Conservation (phyloP, 92 coral and sea anemone species). For the Galaxea fascicularis region DNA sequence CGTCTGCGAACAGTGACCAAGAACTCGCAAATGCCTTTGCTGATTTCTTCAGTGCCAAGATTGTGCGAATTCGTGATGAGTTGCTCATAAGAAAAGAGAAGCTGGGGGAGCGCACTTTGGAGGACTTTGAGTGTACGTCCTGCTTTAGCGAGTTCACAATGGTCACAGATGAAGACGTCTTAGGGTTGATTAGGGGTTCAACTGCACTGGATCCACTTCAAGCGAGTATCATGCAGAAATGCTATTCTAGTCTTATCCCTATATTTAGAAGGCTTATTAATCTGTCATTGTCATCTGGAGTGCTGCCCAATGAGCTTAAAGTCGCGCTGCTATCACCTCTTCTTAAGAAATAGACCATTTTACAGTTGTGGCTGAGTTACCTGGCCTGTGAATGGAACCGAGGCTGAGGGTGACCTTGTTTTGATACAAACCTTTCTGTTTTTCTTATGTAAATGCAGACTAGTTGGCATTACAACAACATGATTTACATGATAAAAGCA, state of each 20-base stretch:
- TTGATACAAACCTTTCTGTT: no score
- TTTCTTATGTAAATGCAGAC: no score
- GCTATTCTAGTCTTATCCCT: neutral
- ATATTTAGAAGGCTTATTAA: slow-evolving; percentile 25
- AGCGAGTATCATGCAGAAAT: slow-evolving; percentile 23
- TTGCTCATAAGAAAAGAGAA: slow-evolving; percentile 26
- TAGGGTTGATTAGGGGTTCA: no score
- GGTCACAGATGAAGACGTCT: no score
- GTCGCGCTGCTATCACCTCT: slow-evolving; percentile 22
- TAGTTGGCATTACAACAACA: no score
- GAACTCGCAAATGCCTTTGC: slow-evolving; percentile 54
- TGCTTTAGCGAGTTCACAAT: slow-evolving; percentile 25
- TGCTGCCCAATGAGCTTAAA: slow-evolving; percentile 34
- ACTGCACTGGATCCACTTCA: slow-evolving; percentile 39
- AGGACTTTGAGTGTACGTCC: slow-evolving; percentile 10
- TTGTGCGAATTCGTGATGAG: slow-evolving; percentile 52
- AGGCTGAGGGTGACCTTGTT: no score
- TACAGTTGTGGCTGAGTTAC: no score
- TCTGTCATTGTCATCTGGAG: slow-evolving; percentile 30
- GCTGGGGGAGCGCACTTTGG: slow-evolving; percentile 20
- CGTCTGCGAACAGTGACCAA: slow-evolving; percentile 40
- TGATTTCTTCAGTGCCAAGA: slow-evolving; percentile 38
- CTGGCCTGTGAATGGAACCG: no score
- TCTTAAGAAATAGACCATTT: no score
- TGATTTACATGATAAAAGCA: no score